These are phyloP conservation scores for Hystrix cristata DNA, from an alignment of 2,113 vertebrate species.

Conservation along the genomic window DNA sequence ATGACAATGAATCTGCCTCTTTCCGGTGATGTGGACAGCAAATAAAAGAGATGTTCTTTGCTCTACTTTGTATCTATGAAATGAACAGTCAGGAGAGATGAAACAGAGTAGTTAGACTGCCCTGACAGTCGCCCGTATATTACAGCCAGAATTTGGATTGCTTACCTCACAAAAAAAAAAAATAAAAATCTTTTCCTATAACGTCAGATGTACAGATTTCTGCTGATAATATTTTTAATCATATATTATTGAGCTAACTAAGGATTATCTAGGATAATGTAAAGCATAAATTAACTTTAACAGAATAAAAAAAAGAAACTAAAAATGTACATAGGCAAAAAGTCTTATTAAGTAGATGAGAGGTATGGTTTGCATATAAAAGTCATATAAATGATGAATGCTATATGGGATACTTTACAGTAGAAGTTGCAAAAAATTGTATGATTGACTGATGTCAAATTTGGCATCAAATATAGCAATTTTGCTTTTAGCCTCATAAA, in stretches of 20 bases:
- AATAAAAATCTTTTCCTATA: neutral
- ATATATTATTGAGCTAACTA: neutral
- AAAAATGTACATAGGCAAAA: neutral
- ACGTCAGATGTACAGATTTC: neutral
- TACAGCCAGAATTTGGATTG: neutral
- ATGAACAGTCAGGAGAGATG: neutral
- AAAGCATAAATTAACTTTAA: neutral
- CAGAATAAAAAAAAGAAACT: neutral
- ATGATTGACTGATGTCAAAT: neutral
- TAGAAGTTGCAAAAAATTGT: neutral
- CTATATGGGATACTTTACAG: neutral
- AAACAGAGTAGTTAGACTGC: neutral
- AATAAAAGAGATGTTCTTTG: neutral
- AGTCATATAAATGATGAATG: slow-evolving; percentile 13
- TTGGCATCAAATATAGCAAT: neutral
- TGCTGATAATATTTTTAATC: neutral
- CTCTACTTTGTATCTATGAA: neutral
- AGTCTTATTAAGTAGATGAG: neutral
- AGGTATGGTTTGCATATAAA: neutral
- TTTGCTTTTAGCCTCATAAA: slow-evolving; percentile 28
- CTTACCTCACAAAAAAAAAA: neutral
- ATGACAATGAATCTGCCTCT: neutral
- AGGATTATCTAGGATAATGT: neutral
- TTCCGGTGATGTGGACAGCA: neutral
- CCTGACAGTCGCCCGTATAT: neutral